A percentile compares a stretch with the other conserved stretches of the same genome.
phyloP scores from a whole-genome alignment of 2,113 vertebrate genomes.

The Plectropomus leopardus region DNA sequence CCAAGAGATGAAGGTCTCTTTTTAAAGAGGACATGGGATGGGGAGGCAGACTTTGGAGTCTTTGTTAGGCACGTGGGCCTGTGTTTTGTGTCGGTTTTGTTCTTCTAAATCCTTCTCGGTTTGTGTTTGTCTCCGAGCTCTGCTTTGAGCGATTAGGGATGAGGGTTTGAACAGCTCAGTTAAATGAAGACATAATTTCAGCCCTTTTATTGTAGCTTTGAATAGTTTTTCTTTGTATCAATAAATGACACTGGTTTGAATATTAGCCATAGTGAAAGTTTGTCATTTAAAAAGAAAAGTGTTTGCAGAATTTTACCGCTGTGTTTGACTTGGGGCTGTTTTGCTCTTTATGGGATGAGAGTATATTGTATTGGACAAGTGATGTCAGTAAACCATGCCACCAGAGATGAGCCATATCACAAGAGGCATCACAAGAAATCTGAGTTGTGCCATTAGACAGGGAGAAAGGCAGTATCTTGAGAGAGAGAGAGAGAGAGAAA shows the following conservation, averaged over 20 bases:
- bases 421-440: constrained; percentile 84
- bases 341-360: constrained; percentile 46
- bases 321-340: constrained; percentile 42
- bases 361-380: constrained; percentile 70
- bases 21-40: constrained; percentile 73
- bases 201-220: constrained; percentile 70
- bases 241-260: constrained; percentile 67
- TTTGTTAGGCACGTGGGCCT: constrained; percentile 77
- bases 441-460: constrained; percentile 85
- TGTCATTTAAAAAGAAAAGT: constrained; percentile 62
- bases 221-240: constrained; percentile 69
- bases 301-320: constrained; percentile 30
- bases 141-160: constrained; percentile 83
- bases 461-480: constrained; percentile 82
- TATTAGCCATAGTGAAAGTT: constrained; percentile 55
- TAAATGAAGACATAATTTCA: constrained; percentile 74
- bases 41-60: constrained; percentile 81
- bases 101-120: constrained; percentile 81
- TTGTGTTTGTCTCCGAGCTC: constrained; percentile 77
- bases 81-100: constrained; percentile 81
- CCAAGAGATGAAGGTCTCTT: constrained; percentile 81
- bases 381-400: constrained; percentile 78
- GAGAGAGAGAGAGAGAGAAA: constrained; percentile 48
- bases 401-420: constrained; percentile 83
- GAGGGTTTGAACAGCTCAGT: constrained; percentile 67